Evolutionary conservation across 2,888 invertebrate species (phyloP).

Genomic region (Latrodectus elegans): DNA sequence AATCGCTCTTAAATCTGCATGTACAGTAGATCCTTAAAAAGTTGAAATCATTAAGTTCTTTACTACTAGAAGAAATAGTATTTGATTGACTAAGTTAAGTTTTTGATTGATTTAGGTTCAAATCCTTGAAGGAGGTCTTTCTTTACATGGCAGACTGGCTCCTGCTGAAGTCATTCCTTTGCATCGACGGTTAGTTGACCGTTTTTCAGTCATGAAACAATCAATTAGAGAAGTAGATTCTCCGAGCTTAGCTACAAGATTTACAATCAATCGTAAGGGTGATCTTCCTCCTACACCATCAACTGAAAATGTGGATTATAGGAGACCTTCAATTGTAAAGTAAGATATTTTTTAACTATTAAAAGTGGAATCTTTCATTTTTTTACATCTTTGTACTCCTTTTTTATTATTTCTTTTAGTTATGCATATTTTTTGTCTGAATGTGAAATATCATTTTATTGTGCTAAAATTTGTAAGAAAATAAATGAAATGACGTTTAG

Average conservation of each 20-base stretch:
- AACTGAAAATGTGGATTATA: slow-evolving; percentile 44
- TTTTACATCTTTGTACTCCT: no score
- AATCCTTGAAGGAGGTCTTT: slow-evolving; percentile 86
- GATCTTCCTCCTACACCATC: slow-evolving; percentile 58
- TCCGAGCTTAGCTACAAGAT: slow-evolving; percentile 53
- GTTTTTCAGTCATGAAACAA: slow-evolving; percentile 88
- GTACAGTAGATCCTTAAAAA: no score
- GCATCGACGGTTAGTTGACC: slow-evolving; percentile 90
- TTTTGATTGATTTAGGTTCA: slow-evolving; percentile 73
- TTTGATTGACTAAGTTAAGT: neutral
- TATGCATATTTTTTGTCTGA: no score
- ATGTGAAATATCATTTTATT: no score
- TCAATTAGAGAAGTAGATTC: slow-evolving; percentile 75
- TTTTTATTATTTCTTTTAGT: no score
- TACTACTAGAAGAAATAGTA: no score
- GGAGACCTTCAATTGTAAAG: slow-evolving; percentile 68
- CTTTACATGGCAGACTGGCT: slow-evolving; percentile 88
- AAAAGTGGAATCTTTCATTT: no score
- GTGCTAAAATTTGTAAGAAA: no score
- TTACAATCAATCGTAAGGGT: slow-evolving; percentile 48
- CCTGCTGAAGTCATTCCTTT: slow-evolving; percentile 92
- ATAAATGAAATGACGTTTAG: no score
- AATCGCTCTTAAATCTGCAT: no score
- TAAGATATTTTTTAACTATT: slow-evolving; percentile 2
- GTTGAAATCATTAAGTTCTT: no score